These are phyloP conservation scores for Lypha dubia DNA, from an alignment of 2,888 invertebrate genomes.

Conservation along the genomic window DNA sequence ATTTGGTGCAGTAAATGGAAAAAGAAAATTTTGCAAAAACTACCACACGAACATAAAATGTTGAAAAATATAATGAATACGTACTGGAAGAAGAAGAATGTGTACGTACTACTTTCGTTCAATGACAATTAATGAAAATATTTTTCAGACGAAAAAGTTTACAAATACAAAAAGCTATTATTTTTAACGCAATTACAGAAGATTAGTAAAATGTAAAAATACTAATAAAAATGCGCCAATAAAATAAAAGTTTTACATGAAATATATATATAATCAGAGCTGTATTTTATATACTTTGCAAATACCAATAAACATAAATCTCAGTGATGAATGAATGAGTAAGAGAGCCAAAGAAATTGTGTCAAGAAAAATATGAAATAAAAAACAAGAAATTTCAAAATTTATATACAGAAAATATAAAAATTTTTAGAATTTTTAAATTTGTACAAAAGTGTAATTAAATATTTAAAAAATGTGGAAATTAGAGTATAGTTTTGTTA, in stretches of 20 bases:
- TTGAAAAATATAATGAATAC: constrained; percentile 57
- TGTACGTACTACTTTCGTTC: constrained; percentile 64
- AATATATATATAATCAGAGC: constrained; percentile 72
- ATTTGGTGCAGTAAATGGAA: constrained; percentile 18
- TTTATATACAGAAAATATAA: constrained; percentile 28
- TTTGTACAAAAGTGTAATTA: not conserved
- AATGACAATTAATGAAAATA: constrained; percentile 37
- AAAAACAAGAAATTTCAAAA: constrained; percentile 16
- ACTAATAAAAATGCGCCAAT: constrained; percentile 79
- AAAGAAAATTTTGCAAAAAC: constrained; percentile 55
- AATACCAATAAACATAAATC: constrained; percentile 64
- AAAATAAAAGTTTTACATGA: constrained; percentile 74
- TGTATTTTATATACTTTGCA: constrained; percentile 64
- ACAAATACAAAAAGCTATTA: constrained; percentile 8
- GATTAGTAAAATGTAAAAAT: constrained; percentile 52
- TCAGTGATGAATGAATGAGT: constrained; percentile 66
- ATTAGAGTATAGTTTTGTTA: not conserved
- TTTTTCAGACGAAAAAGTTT: not conserved
- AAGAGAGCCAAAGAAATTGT: constrained; percentile 64
- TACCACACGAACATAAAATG: constrained; percentile 50
- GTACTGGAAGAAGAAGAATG: constrained; percentile 56
- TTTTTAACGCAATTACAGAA: not conserved
- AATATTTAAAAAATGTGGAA: not conserved
- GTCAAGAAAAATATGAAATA: constrained; percentile 57
- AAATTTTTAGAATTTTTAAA: not conserved